phyloP scores from a whole-genome alignment of 1,140 invertebrate species.

The Drosophila navojoa region DNA sequence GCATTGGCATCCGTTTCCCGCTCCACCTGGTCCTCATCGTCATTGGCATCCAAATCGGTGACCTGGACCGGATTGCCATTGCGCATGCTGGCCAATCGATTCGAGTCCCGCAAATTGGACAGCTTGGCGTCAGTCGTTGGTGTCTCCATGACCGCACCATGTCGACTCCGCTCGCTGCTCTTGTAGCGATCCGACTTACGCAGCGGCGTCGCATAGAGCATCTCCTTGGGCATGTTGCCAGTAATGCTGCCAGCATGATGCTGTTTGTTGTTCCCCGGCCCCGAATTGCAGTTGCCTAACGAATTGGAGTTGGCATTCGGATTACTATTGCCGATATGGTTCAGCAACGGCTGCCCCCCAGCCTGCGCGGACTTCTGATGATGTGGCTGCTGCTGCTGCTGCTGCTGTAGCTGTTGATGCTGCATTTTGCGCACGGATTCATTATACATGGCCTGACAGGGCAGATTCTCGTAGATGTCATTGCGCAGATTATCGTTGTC shows the following conservation, averaged over 20 bases:
- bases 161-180: constrained; percentile 74
- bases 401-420: constrained; percentile 56
- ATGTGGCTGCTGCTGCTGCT: constrained; percentile 35
- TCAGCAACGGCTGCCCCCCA: constrained; percentile 19
- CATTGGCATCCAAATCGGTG: constrained; percentile 77
- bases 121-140: constrained; percentile 57
- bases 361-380: constrained; percentile 37
- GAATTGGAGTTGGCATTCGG: constrained; percentile 71
- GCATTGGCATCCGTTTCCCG: constrained; percentile 64
- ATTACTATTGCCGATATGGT: constrained; percentile 39
- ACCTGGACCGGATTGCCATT: constrained; percentile 74
- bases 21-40: constrained; percentile 45
- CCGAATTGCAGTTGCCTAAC: constrained; percentile 61
- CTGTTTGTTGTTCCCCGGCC: constrained; percentile 44
- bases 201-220: constrained; percentile 82
- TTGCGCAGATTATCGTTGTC: constrained; percentile 83
- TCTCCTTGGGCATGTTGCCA: constrained; percentile 77
- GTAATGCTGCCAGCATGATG: constrained; percentile 52
- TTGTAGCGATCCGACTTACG: constrained; percentile 83
- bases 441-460: constrained; percentile 83
- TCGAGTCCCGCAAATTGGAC: constrained; percentile 69
- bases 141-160: constrained; percentile 17
- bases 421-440: constrained; percentile 83
- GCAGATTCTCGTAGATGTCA: constrained; percentile 83
- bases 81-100: constrained; percentile 64